These are phyloP conservation scores for Brenthis daphne DNA, from an alignment of 2,888 invertebrate species.

Conservation along the genomic window DNA sequence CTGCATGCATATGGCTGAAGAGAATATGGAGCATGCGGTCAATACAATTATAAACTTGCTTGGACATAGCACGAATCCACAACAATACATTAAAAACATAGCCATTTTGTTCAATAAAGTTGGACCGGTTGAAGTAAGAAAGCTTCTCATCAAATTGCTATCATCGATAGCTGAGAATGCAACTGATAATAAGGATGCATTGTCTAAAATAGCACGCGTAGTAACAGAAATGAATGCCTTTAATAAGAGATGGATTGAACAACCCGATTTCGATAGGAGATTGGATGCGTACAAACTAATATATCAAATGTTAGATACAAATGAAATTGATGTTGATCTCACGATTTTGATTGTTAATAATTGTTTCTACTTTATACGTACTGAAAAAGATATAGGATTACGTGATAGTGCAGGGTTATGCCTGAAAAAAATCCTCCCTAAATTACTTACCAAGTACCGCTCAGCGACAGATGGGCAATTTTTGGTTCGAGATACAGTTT, in stretches of 20 bases:
- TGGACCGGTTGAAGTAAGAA: slow-evolving; percentile 84
- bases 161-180: slow-evolving; percentile 80
- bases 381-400: slow-evolving; percentile 92
- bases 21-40: slow-evolving; percentile 86
- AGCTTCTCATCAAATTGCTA: slow-evolving; percentile 85
- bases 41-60: slow-evolving; percentile 89
- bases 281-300: slow-evolving; percentile 89
- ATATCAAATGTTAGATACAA: slow-evolving; percentile 73
- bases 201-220: slow-evolving; percentile 79
- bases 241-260: slow-evolving; percentile 94
- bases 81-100: slow-evolving; percentile 85
- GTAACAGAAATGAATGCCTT: slow-evolving; percentile 91
- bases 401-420: slow-evolving; percentile 89
- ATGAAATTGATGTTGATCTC: slow-evolving; percentile 83
- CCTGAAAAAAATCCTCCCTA: slow-evolving; percentile 86
- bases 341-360: slow-evolving; percentile 90
- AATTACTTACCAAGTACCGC: slow-evolving; percentile 82
- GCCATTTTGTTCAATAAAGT: slow-evolving; percentile 88
- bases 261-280: slow-evolving; percentile 93
- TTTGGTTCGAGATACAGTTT: slow-evolving; percentile 87
- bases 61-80: slow-evolving; percentile 84
- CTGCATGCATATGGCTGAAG: slow-evolving; percentile 83
- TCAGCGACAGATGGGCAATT: slow-evolving; percentile 83
- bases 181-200: slow-evolving; percentile 58
- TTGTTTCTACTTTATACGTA: slow-evolving; percentile 89